These are phyloP conservation scores for Castor canadensis DNA, from an alignment of 2,113 vertebrate genomes.

Conservation along the genomic window DNA sequence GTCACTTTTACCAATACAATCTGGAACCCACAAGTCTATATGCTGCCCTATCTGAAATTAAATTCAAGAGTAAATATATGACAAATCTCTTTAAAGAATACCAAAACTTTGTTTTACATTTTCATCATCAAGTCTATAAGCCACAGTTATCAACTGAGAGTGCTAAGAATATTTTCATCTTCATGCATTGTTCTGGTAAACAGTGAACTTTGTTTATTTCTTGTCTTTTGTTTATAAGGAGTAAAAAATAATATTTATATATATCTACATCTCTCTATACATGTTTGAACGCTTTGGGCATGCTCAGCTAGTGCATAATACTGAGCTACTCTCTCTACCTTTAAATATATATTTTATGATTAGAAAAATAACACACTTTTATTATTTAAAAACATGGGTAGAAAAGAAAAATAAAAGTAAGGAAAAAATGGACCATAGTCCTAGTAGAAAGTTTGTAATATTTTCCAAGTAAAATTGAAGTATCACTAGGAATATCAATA, in stretches of 20 bases:
- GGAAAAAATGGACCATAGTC: neutral
- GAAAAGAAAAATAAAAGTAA: neutral
- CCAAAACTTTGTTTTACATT: neutral
- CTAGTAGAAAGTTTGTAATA: neutral
- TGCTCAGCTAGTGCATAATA: neutral
- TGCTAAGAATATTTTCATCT: neutral
- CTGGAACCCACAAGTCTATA: neutral
- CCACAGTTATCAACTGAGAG: neutral
- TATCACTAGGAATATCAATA: no score
- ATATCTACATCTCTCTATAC: no score
- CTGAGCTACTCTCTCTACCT: neutral
- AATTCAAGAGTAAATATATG: neutral
- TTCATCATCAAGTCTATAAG: neutral
- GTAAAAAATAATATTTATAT: no score
- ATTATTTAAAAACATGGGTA: neutral
- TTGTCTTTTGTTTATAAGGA: no score
- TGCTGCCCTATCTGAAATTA: neutral
- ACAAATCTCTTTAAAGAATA: neutral
- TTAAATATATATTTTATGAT: neutral
- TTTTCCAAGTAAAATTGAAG: neutral
- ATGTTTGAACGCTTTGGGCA: neutral
- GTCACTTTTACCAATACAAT: neutral
- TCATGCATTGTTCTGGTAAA: neutral
- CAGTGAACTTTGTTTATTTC: neutral
- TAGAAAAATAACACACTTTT: neutral